phyloP scores from a whole-genome alignment of 2,113 vertebrate genomes.

The Procavia capensis region DNA sequence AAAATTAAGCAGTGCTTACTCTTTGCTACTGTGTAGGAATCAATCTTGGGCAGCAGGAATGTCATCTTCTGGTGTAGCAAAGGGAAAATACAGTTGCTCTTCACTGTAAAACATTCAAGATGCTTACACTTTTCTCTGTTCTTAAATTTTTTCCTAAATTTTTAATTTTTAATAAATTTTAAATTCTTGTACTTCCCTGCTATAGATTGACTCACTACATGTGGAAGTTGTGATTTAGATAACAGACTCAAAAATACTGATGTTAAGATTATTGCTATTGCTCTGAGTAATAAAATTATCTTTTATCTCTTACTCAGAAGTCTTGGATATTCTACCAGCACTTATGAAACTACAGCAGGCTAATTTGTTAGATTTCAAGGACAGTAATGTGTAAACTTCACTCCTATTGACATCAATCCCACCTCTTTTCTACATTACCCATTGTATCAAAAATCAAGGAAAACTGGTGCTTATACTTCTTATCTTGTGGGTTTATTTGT shows the following conservation, averaged over 20 bases:
- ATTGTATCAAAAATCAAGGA: background rate
- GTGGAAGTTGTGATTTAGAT: background rate
- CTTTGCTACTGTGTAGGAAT: background rate
- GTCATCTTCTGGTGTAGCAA: accelerated
- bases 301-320: background rate
- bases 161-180: too few species aligned
- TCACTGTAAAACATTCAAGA: background rate
- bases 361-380: background rate
- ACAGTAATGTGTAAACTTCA: background rate
- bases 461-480: background rate
- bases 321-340: background rate
- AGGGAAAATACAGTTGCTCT: background rate
- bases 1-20: background rate
- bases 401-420: background rate
- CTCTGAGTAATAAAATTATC: background rate
- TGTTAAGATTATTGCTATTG: background rate
- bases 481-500: background rate
- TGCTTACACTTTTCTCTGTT: too few species aligned
- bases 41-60: background rate
- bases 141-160: too few species aligned
- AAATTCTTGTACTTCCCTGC: too few species aligned
- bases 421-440: background rate
- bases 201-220: background rate
- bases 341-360: background rate
- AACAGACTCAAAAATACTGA: background rate